phyloP scores from a whole-genome alignment of 2,113 vertebrate genomes.

The Nothobranchius kuhntae region DNA sequence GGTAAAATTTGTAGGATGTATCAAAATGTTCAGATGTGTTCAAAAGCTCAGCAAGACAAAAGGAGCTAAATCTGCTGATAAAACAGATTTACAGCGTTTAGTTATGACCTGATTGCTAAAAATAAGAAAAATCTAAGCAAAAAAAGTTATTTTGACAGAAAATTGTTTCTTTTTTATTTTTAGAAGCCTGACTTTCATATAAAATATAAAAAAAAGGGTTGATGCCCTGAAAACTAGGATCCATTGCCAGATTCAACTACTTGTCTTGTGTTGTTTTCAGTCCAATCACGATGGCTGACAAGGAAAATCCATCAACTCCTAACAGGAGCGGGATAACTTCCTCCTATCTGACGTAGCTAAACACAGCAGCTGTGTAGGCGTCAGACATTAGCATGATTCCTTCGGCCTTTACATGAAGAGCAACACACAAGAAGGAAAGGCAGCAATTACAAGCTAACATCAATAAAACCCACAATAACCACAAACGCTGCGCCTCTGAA shows the following conservation, averaged over 20 bases:
- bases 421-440: conserved; percentile 18
- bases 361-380: conserved; percentile 20
- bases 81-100: too few species aligned
- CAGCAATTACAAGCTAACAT: conserved; percentile 15
- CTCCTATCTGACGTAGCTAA: background rate
- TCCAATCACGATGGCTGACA: background rate
- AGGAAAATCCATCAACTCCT: background rate
- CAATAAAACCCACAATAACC: background rate
- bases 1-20: too few species aligned
- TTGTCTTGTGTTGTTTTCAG: background rate
- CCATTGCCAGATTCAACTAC: too few species aligned
- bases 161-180: too few species aligned
- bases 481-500: background rate
- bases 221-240: too few species aligned
- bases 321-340: background rate
- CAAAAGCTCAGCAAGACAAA: too few species aligned
- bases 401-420: conserved; percentile 11
- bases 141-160: too few species aligned
- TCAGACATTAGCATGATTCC: conserved; percentile 17
- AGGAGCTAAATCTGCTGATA: too few species aligned
- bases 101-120: too few species aligned
- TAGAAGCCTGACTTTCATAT: too few species aligned
- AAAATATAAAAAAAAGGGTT: too few species aligned
- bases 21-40: too few species aligned
- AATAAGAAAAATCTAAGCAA: background rate